A percentile compares a stretch with the other conserved stretches of the same genome.
Conservation (phyloP, 2,797 vertebrate genomes). For the Chelon labrosus region DNA sequence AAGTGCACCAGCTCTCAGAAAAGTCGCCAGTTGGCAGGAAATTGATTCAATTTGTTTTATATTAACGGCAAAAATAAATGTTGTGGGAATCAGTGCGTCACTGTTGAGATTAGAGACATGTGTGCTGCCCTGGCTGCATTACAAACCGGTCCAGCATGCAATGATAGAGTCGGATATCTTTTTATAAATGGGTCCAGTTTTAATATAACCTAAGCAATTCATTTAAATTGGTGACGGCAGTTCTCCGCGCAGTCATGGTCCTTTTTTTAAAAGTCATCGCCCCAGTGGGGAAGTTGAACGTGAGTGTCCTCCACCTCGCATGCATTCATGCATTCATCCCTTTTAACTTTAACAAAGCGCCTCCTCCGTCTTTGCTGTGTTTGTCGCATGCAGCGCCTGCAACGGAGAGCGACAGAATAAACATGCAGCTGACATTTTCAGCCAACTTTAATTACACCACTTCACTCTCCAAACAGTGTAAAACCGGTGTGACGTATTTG, state of each 20-base stretch:
- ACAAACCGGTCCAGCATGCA: not conserved
- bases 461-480: slow-evolving; percentile 5
- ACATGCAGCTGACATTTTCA: slow-evolving; percentile 21
- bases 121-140: not conserved
- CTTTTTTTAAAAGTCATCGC: not conserved
- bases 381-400: slow-evolving; percentile 22
- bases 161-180: not conserved
- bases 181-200: not conserved
- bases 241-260: not conserved
- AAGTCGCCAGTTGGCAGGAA: not conserved
- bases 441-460: not conserved
- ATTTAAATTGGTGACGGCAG: not conserved
- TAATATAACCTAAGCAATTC: not conserved
- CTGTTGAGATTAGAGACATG: not conserved
- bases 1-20: not conserved
- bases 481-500: slow-evolving; percentile 41
- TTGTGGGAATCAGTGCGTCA: not conserved
- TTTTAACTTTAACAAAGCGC: not conserved
- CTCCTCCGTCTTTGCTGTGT: slow-evolving; percentile 4
- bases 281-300: slow-evolving; percentile 3
- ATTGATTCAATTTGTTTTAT: not conserved
- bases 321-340: not conserved
- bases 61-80: slow-evolving; percentile 7
- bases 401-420: slow-evolving; percentile 5
- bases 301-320: not conserved